Evolutionary conservation across 2,797 vertebrate species (phyloP), one percentile per base, ranked within the genome.

Genomic region (Loriculus beryllinus): DNA sequence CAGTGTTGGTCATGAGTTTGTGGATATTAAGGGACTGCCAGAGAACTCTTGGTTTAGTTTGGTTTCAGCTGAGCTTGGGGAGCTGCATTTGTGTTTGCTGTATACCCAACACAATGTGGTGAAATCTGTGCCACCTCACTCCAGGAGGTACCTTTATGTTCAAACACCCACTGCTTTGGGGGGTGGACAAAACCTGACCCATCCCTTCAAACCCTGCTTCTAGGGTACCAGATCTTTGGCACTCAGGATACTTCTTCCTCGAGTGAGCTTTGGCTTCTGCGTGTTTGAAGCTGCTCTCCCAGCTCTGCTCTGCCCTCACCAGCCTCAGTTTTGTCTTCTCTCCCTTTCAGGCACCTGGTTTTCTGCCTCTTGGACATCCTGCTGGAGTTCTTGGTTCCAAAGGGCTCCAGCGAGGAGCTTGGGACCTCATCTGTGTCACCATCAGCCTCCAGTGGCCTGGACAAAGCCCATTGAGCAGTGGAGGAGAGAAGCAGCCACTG

Each of bases 281-380:
- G 1, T 48, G 21, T 39, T 54, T 84, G 56, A 31, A 56, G 43
- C 71, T 26, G 22, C 17, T 65, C 40, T 69, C 23, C 67, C 51
- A 47, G 57, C 57, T 88, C 42, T 2, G 3, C 62, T 6, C 8
- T 18, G 6, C 20, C 17, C n/a, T 49, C 67, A 49, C 31, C 75
- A 68, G 69, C 45, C 68, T 89, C 51, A 95, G n/a, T 43, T 97
- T 86, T 91, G 39, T 96, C 31, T 91, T 54, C 78, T 91, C 60
- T 95, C 87, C 96, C 31, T 97, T 98, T 92, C 97, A 99, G 99
- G 93, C 98, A 99, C 96, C 97, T 99, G 95, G 97, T 99, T 96
- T 99, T 98, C 95, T 98, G 98, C 95, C 97, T 99, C 86, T 98
- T 98, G 95, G 99, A 99, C 92, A 96, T 99, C 95, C 97, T 99